These are phyloP conservation scores for Gobiocypris rarus DNA, from an alignment of 2,113 vertebrate genomes.

Conservation along the genomic window DNA sequence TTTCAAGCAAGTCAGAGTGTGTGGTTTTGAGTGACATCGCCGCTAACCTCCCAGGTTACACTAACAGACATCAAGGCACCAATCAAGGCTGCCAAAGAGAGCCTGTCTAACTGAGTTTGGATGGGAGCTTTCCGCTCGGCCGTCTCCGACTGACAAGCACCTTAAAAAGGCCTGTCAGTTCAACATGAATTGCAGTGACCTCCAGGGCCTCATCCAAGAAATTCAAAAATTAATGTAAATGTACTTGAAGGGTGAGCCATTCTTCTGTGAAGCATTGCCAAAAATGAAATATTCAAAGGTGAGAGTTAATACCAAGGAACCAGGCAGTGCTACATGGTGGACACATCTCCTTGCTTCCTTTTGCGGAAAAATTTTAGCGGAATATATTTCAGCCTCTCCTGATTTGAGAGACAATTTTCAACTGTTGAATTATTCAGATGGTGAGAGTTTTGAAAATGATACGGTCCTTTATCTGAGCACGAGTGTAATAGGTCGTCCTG, in stretches of 20 bases:
- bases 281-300: constrained; percentile 66
- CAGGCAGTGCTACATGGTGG: constrained; percentile 40
- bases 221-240: constrained; percentile 72
- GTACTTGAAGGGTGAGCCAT: constrained; percentile 58
- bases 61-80: constrained; percentile 70
- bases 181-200: constrained; percentile 67
- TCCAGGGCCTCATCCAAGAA: constrained; percentile 58
- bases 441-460: constrained; percentile 58
- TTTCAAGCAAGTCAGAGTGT: constrained; percentile 60
- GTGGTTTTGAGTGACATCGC: constrained; percentile 63
- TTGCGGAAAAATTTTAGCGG: constrained; percentile 17
- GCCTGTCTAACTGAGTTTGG: constrained; percentile 55
- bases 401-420: constrained; percentile 57
- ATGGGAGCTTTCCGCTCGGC: constrained; percentile 69
- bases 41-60: constrained; percentile 61
- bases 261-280: constrained; percentile 65
- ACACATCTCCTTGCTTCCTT: constrained; percentile 44
- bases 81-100: constrained; percentile 58
- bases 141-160: constrained; percentile 71
- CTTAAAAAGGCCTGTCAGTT: constrained; percentile 74
- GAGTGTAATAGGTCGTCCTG: constrained; percentile 48
- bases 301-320: constrained; percentile 66
- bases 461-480: constrained; percentile 48
- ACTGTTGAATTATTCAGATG: constrained; percentile 64
- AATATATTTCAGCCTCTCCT: constrained; percentile 62